Evolutionary conservation across 2,797 vertebrate species (phyloP), one percentile per base, ranked within the genome.

Genomic region (Lerista edwardsae): DNA sequence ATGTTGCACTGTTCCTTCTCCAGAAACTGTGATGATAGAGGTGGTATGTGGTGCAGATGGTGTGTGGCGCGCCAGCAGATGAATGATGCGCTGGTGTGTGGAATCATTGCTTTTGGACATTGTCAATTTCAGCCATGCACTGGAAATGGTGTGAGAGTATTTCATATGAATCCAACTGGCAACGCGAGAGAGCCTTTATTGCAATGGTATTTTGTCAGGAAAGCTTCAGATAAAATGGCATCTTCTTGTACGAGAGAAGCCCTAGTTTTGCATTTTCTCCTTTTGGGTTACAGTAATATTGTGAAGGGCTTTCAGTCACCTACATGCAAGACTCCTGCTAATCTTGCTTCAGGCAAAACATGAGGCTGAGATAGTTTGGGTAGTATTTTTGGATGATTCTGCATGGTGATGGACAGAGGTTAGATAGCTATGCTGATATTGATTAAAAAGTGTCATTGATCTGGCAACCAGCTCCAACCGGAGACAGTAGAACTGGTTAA

Each of bases 301-400:
- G 39, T 79, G 57, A 23, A 65, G 21, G 25, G 23, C 10, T 74
- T 62, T 73, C 23, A 64, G 11, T 39, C 27, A 21, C 36, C 73
- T 29, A n/a, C 72, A 57, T 57, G 8, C 34, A 84, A 25, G 15
- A 2, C 4, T 34, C 47, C 15, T 59, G 27, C 69, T 36, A 65
- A 10, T 77, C 31, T 78, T 84, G 15, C 67, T 81, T 84, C 67
- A 82, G 31, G 67, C 61, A 36, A 77, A 81, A n/a, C n/a, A 29
- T 73, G 75, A 47, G 47, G n/a, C 29, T 15, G 9, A 41, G 36
- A 25, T 19, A 78, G n/a, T 27, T 78, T 34, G 27, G 17, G 21
- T 71, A 74, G 34, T 27, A 74, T 72, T 80, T 74, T 55, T 41
- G 64, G 36, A 68, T 75, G 41, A 79, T 68, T 82, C 51, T 31